These are phyloP conservation scores for Phalacrocorax carbo DNA, from an alignment of 2,113 vertebrate genomes.

Conservation along the genomic window DNA sequence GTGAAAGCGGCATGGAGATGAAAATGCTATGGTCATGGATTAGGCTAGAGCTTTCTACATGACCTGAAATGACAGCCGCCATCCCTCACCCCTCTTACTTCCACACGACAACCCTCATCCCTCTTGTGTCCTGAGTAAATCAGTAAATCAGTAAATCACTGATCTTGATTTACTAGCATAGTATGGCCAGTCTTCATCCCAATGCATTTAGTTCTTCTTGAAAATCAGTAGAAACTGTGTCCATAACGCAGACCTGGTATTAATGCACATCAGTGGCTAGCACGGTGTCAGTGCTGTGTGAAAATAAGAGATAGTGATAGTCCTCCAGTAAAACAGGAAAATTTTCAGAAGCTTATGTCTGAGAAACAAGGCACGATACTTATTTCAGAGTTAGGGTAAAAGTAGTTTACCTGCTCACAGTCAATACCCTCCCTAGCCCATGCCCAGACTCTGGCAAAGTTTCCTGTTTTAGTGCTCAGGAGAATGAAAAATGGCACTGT, in stretches of 20 bases:
- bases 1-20: neutral
- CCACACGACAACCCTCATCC: neutral
- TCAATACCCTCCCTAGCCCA: neutral
- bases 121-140: neutral
- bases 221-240: neutral
- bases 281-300: neutral
- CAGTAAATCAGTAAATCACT: neutral
- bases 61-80: neutral
- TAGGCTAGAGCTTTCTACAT: neutral
- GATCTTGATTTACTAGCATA: neutral
- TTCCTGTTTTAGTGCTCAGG: neutral
- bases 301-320: neutral
- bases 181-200: neutral
- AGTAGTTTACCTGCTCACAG: neutral
- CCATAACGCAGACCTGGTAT: neutral
- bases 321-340: neutral
- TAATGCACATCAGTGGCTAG: neutral
- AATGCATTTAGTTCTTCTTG: neutral
- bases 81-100: neutral
- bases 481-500: neutral
- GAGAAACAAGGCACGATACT: neutral
- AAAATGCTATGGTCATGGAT: neutral
- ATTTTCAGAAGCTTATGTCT: neutral
- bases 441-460: neutral
- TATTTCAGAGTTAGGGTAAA: neutral